phyloP scores from a whole-genome alignment of 1,140 invertebrate species.

The Drosophila auraria region DNA sequence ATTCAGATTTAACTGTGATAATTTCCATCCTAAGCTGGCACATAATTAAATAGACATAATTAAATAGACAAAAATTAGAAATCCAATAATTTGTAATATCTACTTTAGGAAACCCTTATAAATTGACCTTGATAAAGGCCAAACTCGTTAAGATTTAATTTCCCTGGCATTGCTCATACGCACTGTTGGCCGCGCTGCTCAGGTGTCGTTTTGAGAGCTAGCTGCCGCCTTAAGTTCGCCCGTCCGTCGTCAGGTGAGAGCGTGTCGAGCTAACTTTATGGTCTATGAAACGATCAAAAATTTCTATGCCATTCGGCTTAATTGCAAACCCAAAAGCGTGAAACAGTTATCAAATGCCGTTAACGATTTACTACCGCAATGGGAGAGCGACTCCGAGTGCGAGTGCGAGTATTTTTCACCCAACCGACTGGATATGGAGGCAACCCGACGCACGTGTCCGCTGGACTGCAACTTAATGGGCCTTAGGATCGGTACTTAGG shows the following conservation, averaged over 20 bases:
- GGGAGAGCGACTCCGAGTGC: not conserved
- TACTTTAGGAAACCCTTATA: not conserved
- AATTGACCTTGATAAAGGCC: slow-evolving; percentile 1
- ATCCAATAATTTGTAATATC: not conserved
- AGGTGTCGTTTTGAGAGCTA: slow-evolving; percentile 6
- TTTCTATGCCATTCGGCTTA: slow-evolving; percentile 72
- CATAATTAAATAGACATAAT: not conserved
- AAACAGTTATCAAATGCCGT: slow-evolving; percentile 76
- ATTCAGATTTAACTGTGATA: not conserved
- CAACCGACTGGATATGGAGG: slow-evolving; percentile 45
- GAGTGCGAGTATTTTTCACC: slow-evolving; percentile 21
- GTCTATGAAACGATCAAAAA: slow-evolving; percentile 77
- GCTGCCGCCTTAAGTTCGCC: slow-evolving; percentile 25
- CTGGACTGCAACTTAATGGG: slow-evolving; percentile 50
- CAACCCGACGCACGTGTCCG: slow-evolving; percentile 36
- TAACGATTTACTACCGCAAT: slow-evolving; percentile 50
- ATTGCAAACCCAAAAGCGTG: slow-evolving; percentile 67
- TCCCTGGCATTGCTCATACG: slow-evolving; percentile 69
- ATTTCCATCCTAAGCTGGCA: not conserved
- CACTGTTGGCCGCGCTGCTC: slow-evolving; percentile 53
- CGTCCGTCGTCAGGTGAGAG: slow-evolving; percentile 27
- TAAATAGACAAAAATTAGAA: not conserved
- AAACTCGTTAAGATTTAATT: slow-evolving; percentile 1
- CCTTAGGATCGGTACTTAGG: slow-evolving; percentile 26
- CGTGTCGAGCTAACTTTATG: slow-evolving; percentile 66